Evolutionary conservation across 2,797 vertebrate species (phyloP).

Genomic region (Smutsia temminckii): DNA sequence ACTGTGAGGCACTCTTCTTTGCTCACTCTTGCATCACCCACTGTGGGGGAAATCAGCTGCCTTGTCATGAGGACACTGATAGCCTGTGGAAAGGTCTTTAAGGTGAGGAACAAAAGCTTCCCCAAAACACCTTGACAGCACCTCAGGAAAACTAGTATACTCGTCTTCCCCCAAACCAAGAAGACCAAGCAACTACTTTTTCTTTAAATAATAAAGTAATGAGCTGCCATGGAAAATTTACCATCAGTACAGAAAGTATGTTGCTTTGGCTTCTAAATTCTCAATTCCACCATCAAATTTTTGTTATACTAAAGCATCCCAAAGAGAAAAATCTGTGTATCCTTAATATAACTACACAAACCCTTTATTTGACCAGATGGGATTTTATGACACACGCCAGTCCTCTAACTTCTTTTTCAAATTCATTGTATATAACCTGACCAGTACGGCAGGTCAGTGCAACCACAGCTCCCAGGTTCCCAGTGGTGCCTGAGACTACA

Average conservation of each 20-base stretch:
- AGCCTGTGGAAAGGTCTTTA: neutral
- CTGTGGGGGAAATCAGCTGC: neutral
- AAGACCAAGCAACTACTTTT: neutral
- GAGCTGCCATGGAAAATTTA: neutral
- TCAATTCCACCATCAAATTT: neutral
- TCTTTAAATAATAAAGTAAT: neutral
- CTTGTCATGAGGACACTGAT: neutral
- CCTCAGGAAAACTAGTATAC: neutral
- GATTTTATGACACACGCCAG: neutral
- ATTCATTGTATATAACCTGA: neutral
- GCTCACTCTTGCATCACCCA: neutral
- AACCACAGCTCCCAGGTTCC: neutral
- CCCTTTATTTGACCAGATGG: neutral
- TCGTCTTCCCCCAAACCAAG: neutral
- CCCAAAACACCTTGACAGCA: neutral
- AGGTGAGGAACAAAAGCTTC: neutral
- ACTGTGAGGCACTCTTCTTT: neutral
- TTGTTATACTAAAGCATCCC: neutral
- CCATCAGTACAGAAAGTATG: neutral
- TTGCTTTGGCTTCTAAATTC: neutral
- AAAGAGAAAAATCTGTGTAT: neutral
- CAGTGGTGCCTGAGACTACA: neutral
- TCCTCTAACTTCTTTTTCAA: slow-evolving; percentile 2
- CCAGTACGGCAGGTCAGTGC: neutral
- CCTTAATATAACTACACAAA: neutral